Evolutionary conservation across 2,888 invertebrate genomes (phyloP), one percentile per base, ranked within the genome.

Genomic region (Chrysodeixis includens): DNA sequence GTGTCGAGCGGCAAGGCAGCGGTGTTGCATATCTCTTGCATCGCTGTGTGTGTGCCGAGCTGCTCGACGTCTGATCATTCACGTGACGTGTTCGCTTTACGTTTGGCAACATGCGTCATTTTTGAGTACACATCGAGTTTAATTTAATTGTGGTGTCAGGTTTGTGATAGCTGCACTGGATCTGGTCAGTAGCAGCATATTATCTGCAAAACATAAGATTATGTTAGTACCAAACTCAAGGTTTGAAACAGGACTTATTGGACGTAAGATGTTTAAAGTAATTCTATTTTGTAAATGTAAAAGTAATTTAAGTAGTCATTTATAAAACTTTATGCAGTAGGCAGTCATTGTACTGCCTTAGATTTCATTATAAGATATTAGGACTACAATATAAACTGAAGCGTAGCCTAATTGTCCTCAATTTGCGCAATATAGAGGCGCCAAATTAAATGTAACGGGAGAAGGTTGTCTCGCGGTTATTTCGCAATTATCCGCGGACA

Each of bases 11-110:
- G 95, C 91, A 95, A 90, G 84, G 94, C 93, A 83, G 94, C 91
- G 88, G 93, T 93, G 92, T 94, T 95, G 94, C 95, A 95, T 90
- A 95, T 95, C 89, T 95, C 95, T 93, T 95, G 95, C 95, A 95
- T 95, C 89, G 93, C 95, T 93, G 92, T 90, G 91, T 86, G 87
- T 88, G 86, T 89, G 81, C 86, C 85, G 86, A 86, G 86, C 86
- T 85, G 80, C 77, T 83, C 81, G 80, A 83, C 81, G 82, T 84
- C 86, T 83, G 88, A 87, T 93, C 93, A 93, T 92, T 91, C 90
- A 90, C 89, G 90, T 85, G 90, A 87, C 79, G 90, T 86, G 74
- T 86, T 84, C 71, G 84, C 82, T 88, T 88, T 89, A 85, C 91
- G 89, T 86, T 89, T 92, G 77, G 88, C 88, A 66, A 86, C 90